Conservation (phyloP, 2,888 invertebrate species). For the Euplagia quadripunctaria region DNA sequence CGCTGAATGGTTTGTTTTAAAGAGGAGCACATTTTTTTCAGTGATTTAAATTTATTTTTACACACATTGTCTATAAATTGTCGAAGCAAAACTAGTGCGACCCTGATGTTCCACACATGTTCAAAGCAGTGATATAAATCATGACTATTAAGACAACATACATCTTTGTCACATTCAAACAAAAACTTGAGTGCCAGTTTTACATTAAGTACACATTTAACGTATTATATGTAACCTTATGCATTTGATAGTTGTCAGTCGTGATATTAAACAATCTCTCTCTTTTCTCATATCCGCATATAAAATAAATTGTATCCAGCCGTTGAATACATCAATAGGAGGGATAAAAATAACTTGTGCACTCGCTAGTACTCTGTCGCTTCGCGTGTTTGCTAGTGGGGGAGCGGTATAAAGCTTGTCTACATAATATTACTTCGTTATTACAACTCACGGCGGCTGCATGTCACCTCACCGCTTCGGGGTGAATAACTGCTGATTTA, state of each 20-base stretch:
- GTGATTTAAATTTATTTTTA: not conserved
- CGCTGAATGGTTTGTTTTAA: conserved; percentile 25
- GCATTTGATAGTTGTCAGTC: conserved; percentile 26
- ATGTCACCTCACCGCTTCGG: conserved; percentile 47
- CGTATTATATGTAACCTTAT: conserved; percentile 9
- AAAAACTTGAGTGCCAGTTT: conserved; percentile 5
- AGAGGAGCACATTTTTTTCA: conserved; percentile 25
- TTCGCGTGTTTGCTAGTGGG: conserved; percentile 62
- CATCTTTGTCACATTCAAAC: conserved; percentile 8
- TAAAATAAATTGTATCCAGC: conserved; percentile 47
- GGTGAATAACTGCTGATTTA: conserved; percentile 44
- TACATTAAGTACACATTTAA: conserved; percentile 10
- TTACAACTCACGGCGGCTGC: conserved; percentile 60
- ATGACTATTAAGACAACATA: conserved; percentile 11
- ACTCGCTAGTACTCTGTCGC: conserved; percentile 59
- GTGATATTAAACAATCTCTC: conserved; percentile 27
- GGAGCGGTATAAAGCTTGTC: conserved; percentile 72
- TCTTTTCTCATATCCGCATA: conserved; percentile 26
- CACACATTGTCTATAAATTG: not conserved
- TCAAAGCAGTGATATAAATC: conserved; percentile 17
- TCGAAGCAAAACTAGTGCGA: not conserved
- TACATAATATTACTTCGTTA: conserved; percentile 74
- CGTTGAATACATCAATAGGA: conserved; percentile 30
- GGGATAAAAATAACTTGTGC: conserved; percentile 54
- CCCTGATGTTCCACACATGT: conserved; percentile 13